Conservation (phyloP, 2,113 vertebrate genomes). For the Elgaria multicarinata region DNA sequence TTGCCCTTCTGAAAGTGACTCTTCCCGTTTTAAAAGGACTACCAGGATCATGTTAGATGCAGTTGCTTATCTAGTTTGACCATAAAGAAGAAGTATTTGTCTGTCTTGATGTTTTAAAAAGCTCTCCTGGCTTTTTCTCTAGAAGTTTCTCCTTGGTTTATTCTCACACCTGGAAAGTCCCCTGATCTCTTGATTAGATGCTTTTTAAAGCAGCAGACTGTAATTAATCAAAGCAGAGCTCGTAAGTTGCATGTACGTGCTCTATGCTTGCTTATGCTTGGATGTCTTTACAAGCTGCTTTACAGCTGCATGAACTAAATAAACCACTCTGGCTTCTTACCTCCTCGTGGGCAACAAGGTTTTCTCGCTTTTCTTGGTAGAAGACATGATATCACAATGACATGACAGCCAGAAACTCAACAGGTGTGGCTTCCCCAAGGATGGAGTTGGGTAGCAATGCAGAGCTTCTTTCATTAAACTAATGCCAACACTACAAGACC, state of each 20-base stretch:
- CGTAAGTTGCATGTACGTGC: neutral
- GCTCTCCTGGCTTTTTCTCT: neutral
- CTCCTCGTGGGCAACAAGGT: neutral
- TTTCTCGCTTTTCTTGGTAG: neutral
- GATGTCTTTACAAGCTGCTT: neutral
- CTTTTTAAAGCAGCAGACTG: neutral
- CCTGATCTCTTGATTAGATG: conserved; percentile 9
- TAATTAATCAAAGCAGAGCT: conserved; percentile 9
- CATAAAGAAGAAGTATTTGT: neutral
- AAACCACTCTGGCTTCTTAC: neutral
- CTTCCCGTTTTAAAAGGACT: neutral
- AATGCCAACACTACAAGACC: neutral
- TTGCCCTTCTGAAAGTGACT: neutral
- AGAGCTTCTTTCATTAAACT: neutral
- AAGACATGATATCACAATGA: neutral
- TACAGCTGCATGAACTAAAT: neutral
- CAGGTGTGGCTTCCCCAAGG: neutral
- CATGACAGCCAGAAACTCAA: neutral
- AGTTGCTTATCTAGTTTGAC: neutral
- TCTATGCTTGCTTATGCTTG: neutral
- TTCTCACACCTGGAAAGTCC: neutral
- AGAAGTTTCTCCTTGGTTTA: neutral
- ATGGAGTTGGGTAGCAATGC: neutral
- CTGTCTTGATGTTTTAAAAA: neutral
- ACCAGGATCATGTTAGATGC: neutral